phyloP scores from a whole-genome alignment of 2,888 invertebrate species.

The Thecophora atra region DNA sequence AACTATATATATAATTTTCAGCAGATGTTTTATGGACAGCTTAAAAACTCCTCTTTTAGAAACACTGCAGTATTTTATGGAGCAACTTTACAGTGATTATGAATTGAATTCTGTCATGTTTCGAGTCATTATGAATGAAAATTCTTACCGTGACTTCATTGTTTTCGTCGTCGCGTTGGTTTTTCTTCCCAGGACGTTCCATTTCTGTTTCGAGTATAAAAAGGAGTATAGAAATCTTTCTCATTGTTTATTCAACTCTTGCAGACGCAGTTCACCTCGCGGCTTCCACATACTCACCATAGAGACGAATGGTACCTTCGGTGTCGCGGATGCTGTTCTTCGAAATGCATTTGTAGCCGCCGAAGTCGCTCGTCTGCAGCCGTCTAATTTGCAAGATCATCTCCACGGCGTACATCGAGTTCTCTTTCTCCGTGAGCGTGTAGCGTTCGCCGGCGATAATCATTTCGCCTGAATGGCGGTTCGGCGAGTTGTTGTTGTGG shows the following conservation, averaged over 20 bases:
- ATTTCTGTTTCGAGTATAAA: conserved; percentile 54
- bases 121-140: background rate
- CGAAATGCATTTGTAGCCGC: conserved; percentile 90
- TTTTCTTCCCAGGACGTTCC: conserved; percentile 64
- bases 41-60: no score
- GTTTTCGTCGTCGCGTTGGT: conserved; percentile 67
- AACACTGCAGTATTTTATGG: no score
- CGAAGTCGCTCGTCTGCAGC: conserved; percentile 80
- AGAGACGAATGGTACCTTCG: conserved; percentile 87
- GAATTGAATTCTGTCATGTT: background rate
- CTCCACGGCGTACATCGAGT: conserved; percentile 84
- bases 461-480: conserved; percentile 79
- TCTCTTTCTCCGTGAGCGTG: conserved; percentile 81
- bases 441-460: conserved; percentile 89
- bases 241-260: no score
- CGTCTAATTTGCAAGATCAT: conserved; percentile 82
- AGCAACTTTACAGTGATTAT: no score
- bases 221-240: conserved; percentile 49
- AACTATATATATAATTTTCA: no score
- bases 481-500: conserved; percentile 20
- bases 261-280: no score
- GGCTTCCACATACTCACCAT: conserved; percentile 74
- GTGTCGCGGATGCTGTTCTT: conserved; percentile 93
- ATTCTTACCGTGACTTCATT: conserved; percentile 64
- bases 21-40: no score